Conservation (phyloP, 1,140 invertebrate genomes). For the Trachelipus rathkii region DNA sequence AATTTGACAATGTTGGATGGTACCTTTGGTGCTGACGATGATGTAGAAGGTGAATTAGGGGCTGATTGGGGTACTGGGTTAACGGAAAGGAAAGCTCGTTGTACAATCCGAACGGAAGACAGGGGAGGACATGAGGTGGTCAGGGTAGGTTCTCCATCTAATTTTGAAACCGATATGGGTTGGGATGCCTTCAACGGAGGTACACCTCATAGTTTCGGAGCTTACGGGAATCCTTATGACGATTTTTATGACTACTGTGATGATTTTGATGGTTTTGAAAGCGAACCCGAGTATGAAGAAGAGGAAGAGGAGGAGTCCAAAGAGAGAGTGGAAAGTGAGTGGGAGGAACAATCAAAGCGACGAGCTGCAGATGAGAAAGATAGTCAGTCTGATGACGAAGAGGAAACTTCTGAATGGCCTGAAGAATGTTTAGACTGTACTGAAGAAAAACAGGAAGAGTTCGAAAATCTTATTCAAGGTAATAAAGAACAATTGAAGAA, state of each 20-base stretch:
- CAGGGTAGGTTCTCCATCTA: conserved; percentile 44
- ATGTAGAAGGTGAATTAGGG: conserved; percentile 40
- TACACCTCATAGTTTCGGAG: conserved; percentile 19
- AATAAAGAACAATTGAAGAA: neutral
- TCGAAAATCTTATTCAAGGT: neutral
- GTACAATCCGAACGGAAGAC: conserved; percentile 15
- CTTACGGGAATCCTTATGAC: conserved; percentile 56
- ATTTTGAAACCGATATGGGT: conserved; percentile 45
- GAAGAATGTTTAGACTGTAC: neutral
- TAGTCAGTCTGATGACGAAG: neutral
- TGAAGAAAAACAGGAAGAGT: neutral
- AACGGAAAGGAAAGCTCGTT: conserved; percentile 42
- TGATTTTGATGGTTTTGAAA: conserved; percentile 69
- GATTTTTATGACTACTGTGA: conserved; percentile 63
- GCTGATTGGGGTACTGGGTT: conserved; percentile 49
- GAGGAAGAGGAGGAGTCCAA: conserved; percentile 48
- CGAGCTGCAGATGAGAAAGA: neutral
- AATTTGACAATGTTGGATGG: conserved; percentile 50
- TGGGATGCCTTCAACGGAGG: conserved; percentile 44
- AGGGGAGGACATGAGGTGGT: conserved; percentile 33
- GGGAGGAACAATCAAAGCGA: neutral
- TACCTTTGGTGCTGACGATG: conserved; percentile 34
- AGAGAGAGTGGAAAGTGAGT: neutral
- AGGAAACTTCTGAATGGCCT: neutral
- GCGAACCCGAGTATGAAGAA: conserved; percentile 43